phyloP scores from a whole-genome alignment of 2,797 vertebrate genomes.

The Onychomys leucogaster region DNA sequence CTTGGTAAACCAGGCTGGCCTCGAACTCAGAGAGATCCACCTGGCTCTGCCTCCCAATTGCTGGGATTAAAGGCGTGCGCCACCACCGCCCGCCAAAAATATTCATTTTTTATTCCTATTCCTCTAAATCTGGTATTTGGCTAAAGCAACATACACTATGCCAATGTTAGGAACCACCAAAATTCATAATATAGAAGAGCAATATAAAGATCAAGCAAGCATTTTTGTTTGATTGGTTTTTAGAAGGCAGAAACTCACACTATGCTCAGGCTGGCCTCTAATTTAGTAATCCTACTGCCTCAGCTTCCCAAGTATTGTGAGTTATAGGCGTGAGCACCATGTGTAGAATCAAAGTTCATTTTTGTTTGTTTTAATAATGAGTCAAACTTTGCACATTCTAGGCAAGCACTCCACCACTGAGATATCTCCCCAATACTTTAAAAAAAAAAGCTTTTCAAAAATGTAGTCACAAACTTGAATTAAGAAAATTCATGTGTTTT shows the following conservation, averaged over 20 bases:
- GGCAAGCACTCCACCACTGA: not conserved
- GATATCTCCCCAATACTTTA: not conserved
- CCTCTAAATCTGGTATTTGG: not conserved
- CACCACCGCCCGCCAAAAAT: too few relatives aligned
- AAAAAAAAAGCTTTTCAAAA: slow-evolving; percentile 7
- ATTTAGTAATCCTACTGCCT: not conserved
- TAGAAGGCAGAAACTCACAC: not conserved
- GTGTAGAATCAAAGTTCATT: not conserved
- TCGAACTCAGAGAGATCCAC: too few relatives aligned
- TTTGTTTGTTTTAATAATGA: not conserved
- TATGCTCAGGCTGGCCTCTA: not conserved
- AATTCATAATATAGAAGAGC: not conserved
- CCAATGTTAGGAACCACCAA: not conserved
- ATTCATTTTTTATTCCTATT: not conserved
- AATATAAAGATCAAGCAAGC: not conserved
- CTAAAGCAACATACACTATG: not conserved
- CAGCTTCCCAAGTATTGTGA: not conserved
- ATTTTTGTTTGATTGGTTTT: not conserved
- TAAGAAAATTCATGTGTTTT: not conserved
- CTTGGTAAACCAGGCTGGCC: too few relatives aligned
- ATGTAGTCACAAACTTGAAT: slow-evolving; percentile 11
- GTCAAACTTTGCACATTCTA: not conserved
- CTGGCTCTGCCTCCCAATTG: too few relatives aligned
- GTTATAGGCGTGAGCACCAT: not conserved
- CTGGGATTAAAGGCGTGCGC: too few relatives aligned